Conservation (phyloP, 2,888 invertebrate genomes). For the Ophion costatus region DNA sequence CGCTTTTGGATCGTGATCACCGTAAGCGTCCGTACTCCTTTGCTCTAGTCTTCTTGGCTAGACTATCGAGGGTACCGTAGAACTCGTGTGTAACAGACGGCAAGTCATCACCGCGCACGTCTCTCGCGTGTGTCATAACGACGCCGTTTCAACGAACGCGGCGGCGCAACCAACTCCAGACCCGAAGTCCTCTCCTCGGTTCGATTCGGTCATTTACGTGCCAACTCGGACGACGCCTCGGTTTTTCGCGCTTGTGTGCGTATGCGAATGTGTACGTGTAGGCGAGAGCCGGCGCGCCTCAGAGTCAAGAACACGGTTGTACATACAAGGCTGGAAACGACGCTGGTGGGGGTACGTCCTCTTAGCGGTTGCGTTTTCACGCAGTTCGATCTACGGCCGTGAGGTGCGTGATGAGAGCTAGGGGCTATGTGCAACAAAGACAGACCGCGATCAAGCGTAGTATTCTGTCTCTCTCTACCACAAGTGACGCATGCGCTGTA, state of each 20-base stretch:
- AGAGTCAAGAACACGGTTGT: conserved; percentile 59
- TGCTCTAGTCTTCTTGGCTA: too few relatives aligned
- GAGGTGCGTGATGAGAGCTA: too few relatives aligned
- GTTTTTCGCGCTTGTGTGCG: background rate
- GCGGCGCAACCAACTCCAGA: conserved; percentile 25
- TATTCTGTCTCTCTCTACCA: too few relatives aligned
- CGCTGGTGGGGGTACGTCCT: too few relatives aligned
- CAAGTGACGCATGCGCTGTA: too few relatives aligned
- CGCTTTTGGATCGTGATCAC: too few relatives aligned
- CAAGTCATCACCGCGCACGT: conserved; percentile 73
- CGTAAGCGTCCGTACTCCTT: too few relatives aligned
- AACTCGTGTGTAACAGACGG: conserved; percentile 68
- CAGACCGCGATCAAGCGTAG: too few relatives aligned
- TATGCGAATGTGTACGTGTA: conserved; percentile 12
- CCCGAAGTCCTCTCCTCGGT: conserved; percentile 28
- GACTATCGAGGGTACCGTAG: conserved; percentile 9
- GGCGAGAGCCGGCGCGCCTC: conserved; percentile 50
- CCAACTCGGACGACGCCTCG: conserved; percentile 45
- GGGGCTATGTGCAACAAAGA: too few relatives aligned
- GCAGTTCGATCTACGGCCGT: too few relatives aligned
- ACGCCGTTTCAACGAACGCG: conserved; percentile 58
- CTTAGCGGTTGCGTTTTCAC: too few relatives aligned
- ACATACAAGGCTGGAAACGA: too few relatives aligned
- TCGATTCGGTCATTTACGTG: conserved; percentile 50
- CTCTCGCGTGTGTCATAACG: conserved; percentile 67